Evolutionary conservation across 2,113 vertebrate species (phyloP).

Genomic region (Tricholaema leucomelas): DNA sequence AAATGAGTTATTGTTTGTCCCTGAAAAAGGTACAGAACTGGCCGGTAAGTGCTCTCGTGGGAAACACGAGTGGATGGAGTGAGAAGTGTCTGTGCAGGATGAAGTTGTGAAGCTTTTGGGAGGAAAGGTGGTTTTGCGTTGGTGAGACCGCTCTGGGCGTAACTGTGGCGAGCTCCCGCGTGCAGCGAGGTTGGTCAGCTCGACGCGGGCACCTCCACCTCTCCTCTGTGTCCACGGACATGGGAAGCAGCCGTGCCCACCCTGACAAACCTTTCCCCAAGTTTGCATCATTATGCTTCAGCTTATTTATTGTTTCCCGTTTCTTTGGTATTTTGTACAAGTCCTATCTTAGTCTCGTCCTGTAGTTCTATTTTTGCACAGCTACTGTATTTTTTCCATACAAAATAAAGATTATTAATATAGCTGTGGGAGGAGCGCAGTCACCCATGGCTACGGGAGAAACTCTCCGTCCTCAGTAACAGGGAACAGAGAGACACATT

Average conservation of each 20-base stretch:
- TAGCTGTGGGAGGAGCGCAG: constrained; percentile 7
- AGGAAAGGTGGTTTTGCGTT: constrained; percentile 44
- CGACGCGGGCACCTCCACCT: background rate
- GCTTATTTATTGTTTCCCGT: constrained; percentile 92
- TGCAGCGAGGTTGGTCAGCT: background rate
- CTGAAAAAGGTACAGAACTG: constrained; percentile 69
- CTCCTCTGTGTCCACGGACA: background rate
- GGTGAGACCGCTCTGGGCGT: constrained; percentile 42
- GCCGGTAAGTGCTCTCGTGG: constrained; percentile 56
- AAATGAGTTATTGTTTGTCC: constrained; percentile 63
- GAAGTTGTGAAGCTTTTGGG: constrained; percentile 19
- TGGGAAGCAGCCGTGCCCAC: constrained; percentile 29
- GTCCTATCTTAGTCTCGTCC: constrained; percentile 87
- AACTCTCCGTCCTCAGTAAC: rapidly evolving
- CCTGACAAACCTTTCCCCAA: constrained; percentile 23
- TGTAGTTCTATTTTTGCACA: constrained; percentile 96
- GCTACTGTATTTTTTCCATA: constrained; percentile 82
- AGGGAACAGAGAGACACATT: background rate
- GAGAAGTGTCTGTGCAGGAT: background rate
- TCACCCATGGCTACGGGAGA: background rate
- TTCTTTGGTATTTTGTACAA: constrained; percentile 88
- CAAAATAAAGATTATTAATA: constrained; percentile 79
- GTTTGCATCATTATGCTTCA: constrained; percentile 57
- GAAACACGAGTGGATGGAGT: constrained; percentile 31
- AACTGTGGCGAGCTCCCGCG: constrained; percentile 13